Evolutionary conservation across 2,797 vertebrate species (phyloP), one percentile per base, ranked within the genome.

Genomic region (Cuniculus paca): DNA sequence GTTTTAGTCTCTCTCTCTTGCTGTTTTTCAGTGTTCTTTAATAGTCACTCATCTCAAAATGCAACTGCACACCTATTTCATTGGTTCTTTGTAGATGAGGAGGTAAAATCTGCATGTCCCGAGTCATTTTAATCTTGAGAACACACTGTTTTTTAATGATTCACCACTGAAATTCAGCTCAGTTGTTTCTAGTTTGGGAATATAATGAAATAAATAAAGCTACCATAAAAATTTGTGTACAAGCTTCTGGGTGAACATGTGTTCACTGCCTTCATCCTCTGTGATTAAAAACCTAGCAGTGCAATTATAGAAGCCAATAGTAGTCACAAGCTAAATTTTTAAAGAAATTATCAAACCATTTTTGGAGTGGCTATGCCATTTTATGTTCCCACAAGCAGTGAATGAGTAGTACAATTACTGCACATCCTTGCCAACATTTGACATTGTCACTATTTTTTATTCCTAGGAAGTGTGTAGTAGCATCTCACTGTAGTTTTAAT

Each of bases 191-290:
- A 42, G 26, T 88, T 96, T 88, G 39, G 1, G 20, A 2, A 28
- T 88, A 5, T 75, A 58, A n/a, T 74, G 26, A 74, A 74, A 74
- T 42, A 52, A 92, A 61, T 83, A 94, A 90, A 82, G 26, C 54
- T 56, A 22, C n/a, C 60, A 0, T 83, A 20, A 88, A 61, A 16
- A 78, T 75, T 39, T 54, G 16, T 6, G 13, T 36, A 26, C 4
- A 36, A 61, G n/a, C 19, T 75, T 90, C 61, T 80, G 45, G 36
- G 28, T 70, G 5, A 77, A 14, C 9, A 1, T 78, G 22, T 70
- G 52, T 61, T 60, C 20, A 6, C 48, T 92, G 56, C 85, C 36
- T 86, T 89, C 2, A 26, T 5, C 86, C 61, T 52, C 45, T 72
- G 70, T 34, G n/a, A 28, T 31, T 82, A 70, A 74, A 70, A 58